phyloP scores from a whole-genome alignment of 2,113 vertebrate genomes.

The Ceyx melanurus region DNA sequence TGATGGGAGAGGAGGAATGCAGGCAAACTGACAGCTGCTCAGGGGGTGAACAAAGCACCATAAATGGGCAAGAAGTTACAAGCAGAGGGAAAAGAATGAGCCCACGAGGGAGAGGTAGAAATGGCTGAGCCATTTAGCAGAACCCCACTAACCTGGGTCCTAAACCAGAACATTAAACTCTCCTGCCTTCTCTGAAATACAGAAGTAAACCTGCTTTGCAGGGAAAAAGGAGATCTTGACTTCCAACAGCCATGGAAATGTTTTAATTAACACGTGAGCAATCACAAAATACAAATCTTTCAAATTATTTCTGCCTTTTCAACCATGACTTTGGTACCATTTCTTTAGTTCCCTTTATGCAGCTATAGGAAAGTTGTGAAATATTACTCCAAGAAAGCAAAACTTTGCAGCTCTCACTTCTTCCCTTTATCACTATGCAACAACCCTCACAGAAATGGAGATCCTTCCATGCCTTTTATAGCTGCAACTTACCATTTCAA shows the following conservation, averaged over 20 bases:
- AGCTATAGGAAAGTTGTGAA: neutral
- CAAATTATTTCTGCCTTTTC: neutral
- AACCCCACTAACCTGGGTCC: neutral
- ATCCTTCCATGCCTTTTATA: neutral
- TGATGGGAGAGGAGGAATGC: neutral
- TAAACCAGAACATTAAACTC: neutral
- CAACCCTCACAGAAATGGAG: neutral
- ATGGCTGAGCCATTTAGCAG: neutral
- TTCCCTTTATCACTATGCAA: neutral
- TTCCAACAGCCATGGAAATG: neutral
- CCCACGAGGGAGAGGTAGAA: neutral
- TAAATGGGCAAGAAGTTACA: constrained; percentile 16
- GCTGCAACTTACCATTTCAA: neutral
- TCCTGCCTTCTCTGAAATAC: neutral
- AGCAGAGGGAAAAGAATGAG: neutral
- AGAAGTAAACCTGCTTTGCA: neutral
- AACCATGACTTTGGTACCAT: neutral
- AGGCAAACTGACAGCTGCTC: constrained; percentile 30
- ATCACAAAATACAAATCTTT: neutral
- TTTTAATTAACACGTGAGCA: neutral
- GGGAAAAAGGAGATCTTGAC: neutral
- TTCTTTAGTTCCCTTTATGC: neutral
- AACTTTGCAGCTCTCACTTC: neutral
- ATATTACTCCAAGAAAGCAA: neutral
- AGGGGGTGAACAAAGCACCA: neutral